Evolutionary conservation across 2,113 vertebrate genomes (phyloP).

Genomic region (Ursus arctos): DNA sequence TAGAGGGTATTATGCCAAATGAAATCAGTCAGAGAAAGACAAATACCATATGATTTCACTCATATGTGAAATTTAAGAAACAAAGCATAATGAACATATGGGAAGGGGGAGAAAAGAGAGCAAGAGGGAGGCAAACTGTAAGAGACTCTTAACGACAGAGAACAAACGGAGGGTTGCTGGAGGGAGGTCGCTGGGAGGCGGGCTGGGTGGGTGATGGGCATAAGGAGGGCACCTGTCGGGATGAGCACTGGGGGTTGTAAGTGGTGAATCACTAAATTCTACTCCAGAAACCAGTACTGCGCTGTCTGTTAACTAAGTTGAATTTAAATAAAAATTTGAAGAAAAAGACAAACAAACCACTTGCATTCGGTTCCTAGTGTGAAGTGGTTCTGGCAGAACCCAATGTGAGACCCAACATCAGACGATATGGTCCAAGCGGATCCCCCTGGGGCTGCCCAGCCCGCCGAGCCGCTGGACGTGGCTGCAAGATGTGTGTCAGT

Average conservation of each 20-base stretch:
- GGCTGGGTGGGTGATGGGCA: no score
- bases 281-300: background rate
- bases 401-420: background rate
- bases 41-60: background rate
- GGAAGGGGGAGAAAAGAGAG: background rate
- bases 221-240: background rate
- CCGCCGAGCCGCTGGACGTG: accelerated
- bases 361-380: background rate
- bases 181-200: no score
- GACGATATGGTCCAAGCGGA: accelerated
- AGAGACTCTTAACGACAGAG: background rate
- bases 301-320: background rate
- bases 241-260: background rate
- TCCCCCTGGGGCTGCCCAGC: background rate
- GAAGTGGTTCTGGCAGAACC: accelerated
- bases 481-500: background rate
- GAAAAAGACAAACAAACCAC: background rate
- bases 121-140: background rate
- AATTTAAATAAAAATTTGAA: background rate
- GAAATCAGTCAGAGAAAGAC: background rate
- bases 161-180: background rate
- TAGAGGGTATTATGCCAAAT: background rate
- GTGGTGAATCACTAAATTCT: background rate
- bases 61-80: background rate
- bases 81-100: background rate